A percentile compares a stretch with the other conserved stretches of the same genome.
Evolutionary conservation across 2,113 vertebrate species (phyloP).

Genomic region (Poicephalus meyeri): DNA sequence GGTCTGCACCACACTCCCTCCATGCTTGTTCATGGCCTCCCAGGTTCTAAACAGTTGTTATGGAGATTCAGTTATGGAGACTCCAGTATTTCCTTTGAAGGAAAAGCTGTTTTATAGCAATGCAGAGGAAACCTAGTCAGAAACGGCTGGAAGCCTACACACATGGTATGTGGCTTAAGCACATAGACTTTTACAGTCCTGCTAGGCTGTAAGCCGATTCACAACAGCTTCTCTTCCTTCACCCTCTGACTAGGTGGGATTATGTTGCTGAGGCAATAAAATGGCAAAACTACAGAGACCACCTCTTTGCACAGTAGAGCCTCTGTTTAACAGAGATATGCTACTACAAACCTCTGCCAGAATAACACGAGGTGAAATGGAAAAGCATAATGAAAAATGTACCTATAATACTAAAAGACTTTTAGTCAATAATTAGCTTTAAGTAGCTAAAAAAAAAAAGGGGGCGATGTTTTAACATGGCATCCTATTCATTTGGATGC

Average conservation of each 20-base stretch:
- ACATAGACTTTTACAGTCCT: neutral
- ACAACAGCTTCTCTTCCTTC: neutral
- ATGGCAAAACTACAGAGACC: neutral
- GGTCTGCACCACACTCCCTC: neutral
- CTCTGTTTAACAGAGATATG: neutral
- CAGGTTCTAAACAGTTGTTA: neutral
- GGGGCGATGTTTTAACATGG: neutral
- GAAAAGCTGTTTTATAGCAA: neutral
- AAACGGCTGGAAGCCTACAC: neutral
- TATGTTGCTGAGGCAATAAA: neutral
- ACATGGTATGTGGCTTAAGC: neutral
- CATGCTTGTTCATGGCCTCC: neutral
- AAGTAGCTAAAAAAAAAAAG: neutral
- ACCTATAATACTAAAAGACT: neutral
- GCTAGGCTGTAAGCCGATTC: neutral
- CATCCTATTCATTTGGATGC: neutral
- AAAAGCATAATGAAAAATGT: neutral
- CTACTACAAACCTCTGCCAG: neutral
- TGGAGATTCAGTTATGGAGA: neutral
- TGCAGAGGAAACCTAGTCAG: neutral
- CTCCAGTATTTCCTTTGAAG: neutral
- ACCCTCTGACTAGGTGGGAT: neutral
- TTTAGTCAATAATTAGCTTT: neutral
- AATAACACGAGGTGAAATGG: neutral
- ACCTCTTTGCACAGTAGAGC: neutral